Conservation (phyloP, 2,113 vertebrate species). For the crab-eating macaque (Macaca fascicularis) region T2T-MFA8v1.1 NC_088386.1:135286001-135286500, state of each 20-base stretch:
- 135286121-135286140: fast-evolving
- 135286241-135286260: background rate
- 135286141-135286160: background rate
- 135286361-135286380: background rate
- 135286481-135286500: background rate
- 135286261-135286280: background rate
- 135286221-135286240: background rate
- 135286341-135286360: background rate
- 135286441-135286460: too few relatives aligned
- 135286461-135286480: background rate
- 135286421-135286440: background rate
- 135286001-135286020: background rate
- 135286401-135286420: background rate
- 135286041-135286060: fast-evolving
- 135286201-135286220: background rate
- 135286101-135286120: background rate
- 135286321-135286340: background rate
- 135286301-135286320: background rate
- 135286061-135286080: background rate
- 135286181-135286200: background rate
- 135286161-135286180: fast-evolving
- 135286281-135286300: background rate
- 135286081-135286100: background rate
- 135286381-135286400: background rate
- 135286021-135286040: fast-evolving